Evolutionary conservation across 2,113 vertebrate genomes (phyloP), one percentile per base, ranked within the genome.

Genomic region (Smithornis capensis): DNA sequence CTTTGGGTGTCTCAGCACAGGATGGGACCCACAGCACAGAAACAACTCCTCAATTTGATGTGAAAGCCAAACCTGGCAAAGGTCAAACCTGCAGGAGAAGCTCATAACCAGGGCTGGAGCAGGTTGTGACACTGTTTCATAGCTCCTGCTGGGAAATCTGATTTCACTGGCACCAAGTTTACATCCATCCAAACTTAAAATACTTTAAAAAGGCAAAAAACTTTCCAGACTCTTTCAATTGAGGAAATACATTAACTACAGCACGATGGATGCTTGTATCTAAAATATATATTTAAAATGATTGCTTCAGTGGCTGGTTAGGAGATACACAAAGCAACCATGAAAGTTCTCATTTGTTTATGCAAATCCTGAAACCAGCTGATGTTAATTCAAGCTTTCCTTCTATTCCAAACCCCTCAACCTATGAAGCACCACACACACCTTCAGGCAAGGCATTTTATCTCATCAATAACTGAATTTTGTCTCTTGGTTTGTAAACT

Each of bases 111-210:
- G 33, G 12, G 11, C 29, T n/a, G 21, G 28, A 60, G n/a, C 45
- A 76, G 62, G 17, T 5, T 49, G 42, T 38, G 28, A 24, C 0
- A 0, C 19, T n/a, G 47, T 38, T 55, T 19, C 0, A 0, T 2
- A 35, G n/a, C 52, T 70, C 44, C 11, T 10, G 10, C 5, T 68
- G 19, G 28, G 18, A 80, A 76, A 31, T 42, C 71, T 44, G 33
- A 56, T 60, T 80, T 73, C 59, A 68, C 8, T 12, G 6, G 10
- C 27, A 23, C 24, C 18, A 44, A 16, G 19, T 52, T 77, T 23
- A 33, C 23, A 24, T 27, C 23, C 2, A 9, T 19, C 47, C 57
- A 64, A 68, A 82, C 16, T 29, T 60, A 9, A 53, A 86, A 9
- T 3, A 80, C 15, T 69, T 56, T 3, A 16, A 12, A 64, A 74